Evolutionary conservation across 1,140 invertebrate species (phyloP), one percentile per base, ranked within the genome.

Genomic region (Latrodectus geometricus): DNA sequence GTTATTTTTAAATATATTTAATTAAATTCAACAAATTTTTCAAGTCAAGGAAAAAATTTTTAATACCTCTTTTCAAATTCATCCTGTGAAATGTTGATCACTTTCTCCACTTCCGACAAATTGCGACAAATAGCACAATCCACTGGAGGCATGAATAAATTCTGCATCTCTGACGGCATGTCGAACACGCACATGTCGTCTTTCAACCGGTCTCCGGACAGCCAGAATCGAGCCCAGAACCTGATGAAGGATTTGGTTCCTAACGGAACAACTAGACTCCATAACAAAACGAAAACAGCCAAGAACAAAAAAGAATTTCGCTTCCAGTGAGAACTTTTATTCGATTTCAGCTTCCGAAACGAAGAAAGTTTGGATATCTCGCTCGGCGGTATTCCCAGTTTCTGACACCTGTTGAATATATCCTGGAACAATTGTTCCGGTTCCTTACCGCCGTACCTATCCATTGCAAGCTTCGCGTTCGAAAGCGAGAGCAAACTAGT

Each of bases 251-350:
- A 50, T 21, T 70, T 11, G 1, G 15, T 54, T 9, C 72, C 77
- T 2, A 68, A 65, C n/a, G 76, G 21, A 9, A 74, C 7, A 48
- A 94, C 90, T 48, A 94, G 91, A 8, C 95, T 94, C 48, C 94
- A 91, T 3, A 93, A 93, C 76, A 96, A 93, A 88, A 95, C 95
- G 88, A 96, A 94, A 95, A 95, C 95, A 95, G 93, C n/a, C 93
- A 93, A 88, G 90, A 90, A 90, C 90, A 89, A 89, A 88, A 90
- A 88, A 73, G 54, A 76, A 49, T 65, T 15, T 14, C 12, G 23
- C 4, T 86, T 89, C 0, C 54, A 12, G 15, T 17, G 35, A 61
- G 21, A 23, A 14, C 48, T 54, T 14, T 82, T 65, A 23, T 70
- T 77, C 8, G 65, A 12, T 50, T 17, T 82, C 0, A 87, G 15